These are phyloP conservation scores for Drosophila greeni DNA, from an alignment of 2,888 invertebrate species.

Conservation along the genomic window DNA sequence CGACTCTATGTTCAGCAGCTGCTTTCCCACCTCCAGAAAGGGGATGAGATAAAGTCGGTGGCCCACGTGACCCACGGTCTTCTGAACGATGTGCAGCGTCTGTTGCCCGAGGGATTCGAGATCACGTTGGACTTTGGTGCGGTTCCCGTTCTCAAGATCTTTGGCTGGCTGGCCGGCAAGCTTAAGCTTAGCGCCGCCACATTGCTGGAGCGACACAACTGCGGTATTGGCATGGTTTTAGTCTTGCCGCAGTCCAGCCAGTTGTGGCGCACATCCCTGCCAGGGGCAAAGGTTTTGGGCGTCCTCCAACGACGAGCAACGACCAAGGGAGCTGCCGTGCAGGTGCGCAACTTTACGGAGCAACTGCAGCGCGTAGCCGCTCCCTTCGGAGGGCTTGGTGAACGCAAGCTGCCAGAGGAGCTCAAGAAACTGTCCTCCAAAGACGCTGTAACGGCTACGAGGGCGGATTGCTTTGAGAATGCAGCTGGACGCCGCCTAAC, in stretches of 20 bases:
- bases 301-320: slow-evolving; percentile 73
- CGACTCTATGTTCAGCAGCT: slow-evolving; percentile 90
- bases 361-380: slow-evolving; percentile 80
- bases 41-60: slow-evolving; percentile 86
- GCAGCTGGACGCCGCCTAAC: slow-evolving; percentile 75
- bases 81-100: slow-evolving; percentile 90
- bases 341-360: slow-evolving; percentile 85
- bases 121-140: slow-evolving; percentile 85
- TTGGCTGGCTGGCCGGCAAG: slow-evolving; percentile 91
- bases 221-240: slow-evolving; percentile 93
- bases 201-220: slow-evolving; percentile 95
- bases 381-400: slow-evolving; percentile 71
- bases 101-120: slow-evolving; percentile 85
- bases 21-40: slow-evolving; percentile 83
- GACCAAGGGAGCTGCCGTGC: slow-evolving; percentile 61
- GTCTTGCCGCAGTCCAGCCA: slow-evolving; percentile 82
- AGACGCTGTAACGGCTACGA: slow-evolving; percentile 21
- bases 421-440: slow-evolving; percentile 34
- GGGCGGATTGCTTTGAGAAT: slow-evolving; percentile 66
- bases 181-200: slow-evolving; percentile 87
- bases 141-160: slow-evolving; percentile 88
- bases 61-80: slow-evolving; percentile 97
- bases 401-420: slow-evolving; percentile 29
- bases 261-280: slow-evolving; percentile 80
- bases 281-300: slow-evolving; percentile 79